A percentile compares a stretch with the other conserved stretches of the same genome.
phyloP scores from a whole-genome alignment of 2,113 vertebrate species.

The Macrotis lagotis region DNA sequence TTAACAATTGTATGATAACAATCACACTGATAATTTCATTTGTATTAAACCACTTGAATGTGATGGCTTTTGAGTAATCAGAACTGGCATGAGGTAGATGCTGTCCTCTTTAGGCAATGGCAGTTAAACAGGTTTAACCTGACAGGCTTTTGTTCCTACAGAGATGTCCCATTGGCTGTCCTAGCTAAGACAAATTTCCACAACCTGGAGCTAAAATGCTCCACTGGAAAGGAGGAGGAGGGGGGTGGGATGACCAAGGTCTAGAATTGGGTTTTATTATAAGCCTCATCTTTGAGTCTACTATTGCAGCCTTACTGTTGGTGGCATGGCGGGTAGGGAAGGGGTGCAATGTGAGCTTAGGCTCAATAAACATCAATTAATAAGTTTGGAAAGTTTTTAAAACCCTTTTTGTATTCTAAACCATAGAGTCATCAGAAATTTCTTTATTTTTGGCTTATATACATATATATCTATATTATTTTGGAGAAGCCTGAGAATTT shows the following conservation, averaged over 20 bases:
- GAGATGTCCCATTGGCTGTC: neutral
- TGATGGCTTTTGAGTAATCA: neutral
- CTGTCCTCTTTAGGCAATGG: neutral
- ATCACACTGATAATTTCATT: neutral
- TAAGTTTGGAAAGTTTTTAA: neutral
- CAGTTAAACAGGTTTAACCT: neutral
- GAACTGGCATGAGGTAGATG: neutral
- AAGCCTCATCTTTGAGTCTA: neutral
- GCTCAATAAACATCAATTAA: neutral
- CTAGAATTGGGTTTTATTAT: neutral
- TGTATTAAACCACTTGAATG: too few relatives aligned
- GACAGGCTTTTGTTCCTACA: neutral
- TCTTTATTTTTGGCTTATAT: neutral
- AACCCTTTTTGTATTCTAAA: neutral
- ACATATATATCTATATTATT: neutral
- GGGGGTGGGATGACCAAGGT: neutral
- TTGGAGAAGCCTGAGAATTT: neutral
- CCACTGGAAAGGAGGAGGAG: neutral
- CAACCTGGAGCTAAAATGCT: neutral
- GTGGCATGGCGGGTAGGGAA: neutral
- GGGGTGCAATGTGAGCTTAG: neutral
- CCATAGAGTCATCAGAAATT: neutral
- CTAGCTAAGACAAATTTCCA: neutral
- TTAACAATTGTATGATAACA: too few relatives aligned
- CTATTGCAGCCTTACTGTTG: neutral